Evolutionary conservation across 2,797 vertebrate genomes (phyloP), one percentile per base, ranked within the genome.

Genomic region (Mus spretus): DNA sequence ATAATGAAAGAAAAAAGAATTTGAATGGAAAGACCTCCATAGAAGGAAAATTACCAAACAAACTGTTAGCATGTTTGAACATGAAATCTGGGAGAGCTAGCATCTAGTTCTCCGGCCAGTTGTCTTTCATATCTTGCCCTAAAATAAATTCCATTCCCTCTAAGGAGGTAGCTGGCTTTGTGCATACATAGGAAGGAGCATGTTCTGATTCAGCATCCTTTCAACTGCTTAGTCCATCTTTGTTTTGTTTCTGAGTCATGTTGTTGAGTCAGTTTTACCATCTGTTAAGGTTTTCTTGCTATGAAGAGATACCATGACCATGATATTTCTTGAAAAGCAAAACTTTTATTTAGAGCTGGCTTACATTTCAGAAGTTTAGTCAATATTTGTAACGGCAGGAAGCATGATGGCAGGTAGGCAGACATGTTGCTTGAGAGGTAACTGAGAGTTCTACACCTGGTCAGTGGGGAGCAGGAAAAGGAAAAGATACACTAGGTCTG

Each of bases 111-210:
- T 44, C 70, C 44, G 26, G n/a, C 19, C 15, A 10, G 22, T 3
- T 2, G 53, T 14, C 26, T 44, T 12, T 75, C 17, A 20, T 44
- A 75, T 20, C 15, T 44, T n/a, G 5, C 53, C 74, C n/a, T 72
- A 74, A 3, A 86, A 72, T 72, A 72, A 70, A 1, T 7, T 72
- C 1, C 31, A 22, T 72, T 37, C 22, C 24, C n/a, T 59, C 20
- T 15, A 31, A 59, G 15, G 70, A 59, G 26, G 10, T 2, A 31
- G n/a, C 24, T 31, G 67, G 10, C 67, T 57, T 75, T 88, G 47
- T 6, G 22, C 9, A 74, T 20, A n/a, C 0, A 1, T 11, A 74
- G n/a, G 14, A 11, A 37, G 19, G 50, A 31, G 47, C 0, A 15
- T 0, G 9, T 50, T 85, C 65, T 47, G 24, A 11, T 47, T 47